Percentiles rank a stretch among this genome's conserved stretches.
phyloP scores from a whole-genome alignment of 2,113 vertebrate genomes.

The Lepus timidus region DNA sequence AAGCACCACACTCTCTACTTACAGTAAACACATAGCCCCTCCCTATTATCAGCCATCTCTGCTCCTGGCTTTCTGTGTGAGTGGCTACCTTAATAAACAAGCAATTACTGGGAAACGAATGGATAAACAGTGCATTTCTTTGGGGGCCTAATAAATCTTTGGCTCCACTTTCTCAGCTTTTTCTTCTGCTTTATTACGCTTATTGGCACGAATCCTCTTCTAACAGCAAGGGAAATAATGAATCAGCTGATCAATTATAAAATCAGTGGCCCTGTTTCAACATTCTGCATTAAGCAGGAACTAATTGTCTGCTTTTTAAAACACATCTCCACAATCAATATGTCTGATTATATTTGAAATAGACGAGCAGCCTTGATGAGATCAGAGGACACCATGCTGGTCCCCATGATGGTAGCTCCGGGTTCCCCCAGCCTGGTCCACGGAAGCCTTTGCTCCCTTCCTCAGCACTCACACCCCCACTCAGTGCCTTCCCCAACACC shows the following conservation, averaged over 20 bases:
- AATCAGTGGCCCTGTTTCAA: slow-evolving; percentile 94
- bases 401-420: neutral
- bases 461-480: neutral
- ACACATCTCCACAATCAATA: slow-evolving; percentile 93
- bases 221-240: slow-evolving; percentile 87
- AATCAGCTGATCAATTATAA: slow-evolving; percentile 93
- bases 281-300: slow-evolving; percentile 96
- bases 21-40: slow-evolving; percentile 66
- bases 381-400: slow-evolving; percentile 44
- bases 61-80: slow-evolving; percentile 74
- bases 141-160: slow-evolving; percentile 76
- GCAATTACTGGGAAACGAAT: slow-evolving; percentile 82
- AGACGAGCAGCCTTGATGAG: slow-evolving; percentile 74
- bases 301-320: slow-evolving; percentile 97
- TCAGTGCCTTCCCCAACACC: neutral
- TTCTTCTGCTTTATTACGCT: slow-evolving; percentile 66
- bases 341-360: slow-evolving; percentile 84
- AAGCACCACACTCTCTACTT: neutral
- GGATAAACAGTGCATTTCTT: slow-evolving; percentile 68
- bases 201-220: slow-evolving; percentile 59
- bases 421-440: neutral
- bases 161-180: slow-evolving; percentile 67
- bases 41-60: slow-evolving; percentile 69
- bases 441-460: neutral
- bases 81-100: slow-evolving; percentile 82